phyloP scores from a whole-genome alignment of 2,113 vertebrate species.

The Syngnathus floridae region DNA sequence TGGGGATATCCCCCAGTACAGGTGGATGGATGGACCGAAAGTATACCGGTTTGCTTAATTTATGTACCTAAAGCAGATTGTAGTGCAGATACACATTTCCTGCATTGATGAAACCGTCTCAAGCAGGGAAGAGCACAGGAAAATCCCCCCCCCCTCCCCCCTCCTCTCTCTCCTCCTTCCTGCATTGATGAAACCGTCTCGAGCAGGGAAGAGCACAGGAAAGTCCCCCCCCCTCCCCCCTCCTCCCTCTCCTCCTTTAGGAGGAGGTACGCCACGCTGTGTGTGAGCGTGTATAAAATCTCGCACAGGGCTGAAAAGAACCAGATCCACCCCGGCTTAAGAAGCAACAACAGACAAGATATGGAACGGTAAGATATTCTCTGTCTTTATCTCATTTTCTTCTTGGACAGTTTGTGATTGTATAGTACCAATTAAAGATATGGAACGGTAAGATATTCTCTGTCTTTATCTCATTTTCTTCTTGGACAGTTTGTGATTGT shows the following conservation, averaged over 20 bases:
- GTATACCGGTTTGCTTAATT: neutral
- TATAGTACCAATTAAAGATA: neutral
- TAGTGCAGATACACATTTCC: neutral
- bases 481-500: neutral
- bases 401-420: neutral
- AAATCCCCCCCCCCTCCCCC: neutral
- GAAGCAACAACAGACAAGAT: neutral
- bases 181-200: neutral
- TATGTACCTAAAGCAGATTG: neutral
- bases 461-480: neutral
- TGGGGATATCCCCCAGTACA: too few species aligned
- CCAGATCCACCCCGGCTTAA: neutral
- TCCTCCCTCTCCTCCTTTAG: neutral
- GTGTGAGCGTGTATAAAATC: neutral
- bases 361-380: slow-evolving; percentile 47
- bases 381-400: neutral
- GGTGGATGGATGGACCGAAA: too few species aligned
- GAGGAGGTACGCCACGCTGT: neutral
- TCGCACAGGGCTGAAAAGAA: rapidly evolving
- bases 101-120: neutral
- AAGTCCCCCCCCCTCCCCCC: neutral
- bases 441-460: slow-evolving; percentile 44
- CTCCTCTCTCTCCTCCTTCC: too few species aligned
- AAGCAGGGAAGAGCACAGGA: neutral
- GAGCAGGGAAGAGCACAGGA: neutral